phyloP scores from a whole-genome alignment of 2,888 invertebrate genomes.

The Epinotia brunnichana region DNA sequence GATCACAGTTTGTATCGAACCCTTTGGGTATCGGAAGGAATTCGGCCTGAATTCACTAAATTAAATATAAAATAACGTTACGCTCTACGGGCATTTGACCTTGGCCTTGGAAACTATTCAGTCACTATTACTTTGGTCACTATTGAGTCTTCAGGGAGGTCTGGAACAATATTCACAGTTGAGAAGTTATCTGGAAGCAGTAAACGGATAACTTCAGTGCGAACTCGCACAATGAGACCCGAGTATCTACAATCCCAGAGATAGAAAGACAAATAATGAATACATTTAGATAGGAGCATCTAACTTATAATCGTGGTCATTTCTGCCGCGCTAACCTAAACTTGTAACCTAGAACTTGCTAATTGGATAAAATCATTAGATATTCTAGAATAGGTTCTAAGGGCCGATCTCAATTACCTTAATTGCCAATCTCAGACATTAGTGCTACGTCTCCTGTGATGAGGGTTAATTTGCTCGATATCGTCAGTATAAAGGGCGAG shows the following conservation, averaged over 20 bases:
- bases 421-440: constrained; percentile 32
- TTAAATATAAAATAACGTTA: not conserved
- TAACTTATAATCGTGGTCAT: no score
- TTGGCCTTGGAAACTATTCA: not conserved
- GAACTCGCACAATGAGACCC: not conserved
- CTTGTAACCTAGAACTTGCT: not conserved
- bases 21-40: constrained; percentile 16
- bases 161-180: not conserved
- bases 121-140: not conserved
- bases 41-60: constrained; percentile 4
- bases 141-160: not conserved
- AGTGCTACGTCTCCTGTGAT: not conserved
- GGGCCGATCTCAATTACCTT: constrained; percentile 30
- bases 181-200: not conserved
- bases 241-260: not conserved
- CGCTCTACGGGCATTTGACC: not conserved
- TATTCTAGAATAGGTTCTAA: not conserved
- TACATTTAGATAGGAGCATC: no score
- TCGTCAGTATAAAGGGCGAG: not conserved
- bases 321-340: not conserved
- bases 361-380: constrained; percentile 9
- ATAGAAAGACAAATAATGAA: no score
- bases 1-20: constrained; percentile 22
- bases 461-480: constrained; percentile 15
- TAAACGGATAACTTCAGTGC: not conserved